Percentiles rank a stretch among this genome's conserved stretches.
Conservation (phyloP, 2,797 vertebrate genomes). For the Chaunax sp. region DNA sequence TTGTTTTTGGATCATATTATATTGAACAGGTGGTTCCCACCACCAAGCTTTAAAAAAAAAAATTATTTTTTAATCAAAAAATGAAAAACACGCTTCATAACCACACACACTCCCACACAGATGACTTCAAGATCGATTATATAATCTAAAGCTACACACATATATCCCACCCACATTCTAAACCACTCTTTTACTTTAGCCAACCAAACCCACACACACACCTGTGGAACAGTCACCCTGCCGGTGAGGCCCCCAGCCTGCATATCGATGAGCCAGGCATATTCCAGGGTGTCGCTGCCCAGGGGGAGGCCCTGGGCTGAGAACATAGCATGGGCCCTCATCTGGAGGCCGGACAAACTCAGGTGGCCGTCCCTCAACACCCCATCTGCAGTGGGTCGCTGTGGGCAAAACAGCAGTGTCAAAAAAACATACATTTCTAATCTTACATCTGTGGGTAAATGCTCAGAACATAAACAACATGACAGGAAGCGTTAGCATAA, state of each 20-base stretch:
- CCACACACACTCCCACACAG: not conserved
- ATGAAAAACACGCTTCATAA: not conserved
- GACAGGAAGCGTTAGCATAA: not conserved
- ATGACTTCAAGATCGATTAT: not conserved
- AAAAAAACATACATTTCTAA: not conserved
- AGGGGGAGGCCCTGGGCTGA: conserved; percentile 92
- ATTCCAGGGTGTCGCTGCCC: conserved; percentile 93
- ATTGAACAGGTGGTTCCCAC: not conserved
- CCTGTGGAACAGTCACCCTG: conserved; percentile 95
- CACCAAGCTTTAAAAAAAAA: not conserved
- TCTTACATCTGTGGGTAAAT: not conserved
- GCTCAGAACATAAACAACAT: not conserved
- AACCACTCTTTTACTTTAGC: not conserved
- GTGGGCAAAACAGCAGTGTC: conserved; percentile 21
- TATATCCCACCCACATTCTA: not conserved
- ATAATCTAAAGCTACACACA: not conserved
- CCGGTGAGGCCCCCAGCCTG: conserved; percentile 93
- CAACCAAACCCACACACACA: conserved; percentile 56
- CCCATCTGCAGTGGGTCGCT: conserved; percentile 92
- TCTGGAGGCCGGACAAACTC: conserved; percentile 94
- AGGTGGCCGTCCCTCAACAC: conserved; percentile 94
- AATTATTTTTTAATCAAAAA: too few species aligned
- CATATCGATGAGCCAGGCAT: conserved; percentile 97
- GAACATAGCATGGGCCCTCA: conserved; percentile 98
- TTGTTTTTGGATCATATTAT: not conserved